Percentiles rank a stretch among this genome's conserved stretches.
Evolutionary conservation across 2,797 vertebrate genomes (phyloP).

Genomic region (Vireo griseus): DNA sequence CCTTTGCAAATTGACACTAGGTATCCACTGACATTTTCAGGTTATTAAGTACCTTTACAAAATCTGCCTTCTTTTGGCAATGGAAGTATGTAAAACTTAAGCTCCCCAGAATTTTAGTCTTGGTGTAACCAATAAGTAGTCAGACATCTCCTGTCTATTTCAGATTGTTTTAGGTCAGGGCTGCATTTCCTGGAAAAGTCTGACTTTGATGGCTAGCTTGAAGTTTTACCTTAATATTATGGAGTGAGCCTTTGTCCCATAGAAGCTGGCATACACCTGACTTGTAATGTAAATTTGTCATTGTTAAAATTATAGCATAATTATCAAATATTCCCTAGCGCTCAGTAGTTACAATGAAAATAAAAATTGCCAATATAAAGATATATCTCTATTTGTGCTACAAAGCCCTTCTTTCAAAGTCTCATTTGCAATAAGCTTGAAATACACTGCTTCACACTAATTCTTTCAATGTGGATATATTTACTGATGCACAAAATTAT

Average conservation of each 20-base stretch:
- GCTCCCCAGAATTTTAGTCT: background rate
- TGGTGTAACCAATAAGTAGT: background rate
- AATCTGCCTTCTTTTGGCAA: background rate
- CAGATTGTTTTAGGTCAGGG: background rate
- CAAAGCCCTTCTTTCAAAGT: background rate
- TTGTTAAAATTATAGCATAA: background rate
- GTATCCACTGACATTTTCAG: background rate
- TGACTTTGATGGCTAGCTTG: background rate
- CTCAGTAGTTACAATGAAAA: background rate
- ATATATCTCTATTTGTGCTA: background rate
- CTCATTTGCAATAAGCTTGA: background rate
- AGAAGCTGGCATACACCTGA: background rate
- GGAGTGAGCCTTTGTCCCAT: background rate
- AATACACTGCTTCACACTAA: background rate
- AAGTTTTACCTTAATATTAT: background rate
- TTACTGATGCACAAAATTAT: background rate
- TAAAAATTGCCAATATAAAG: background rate
- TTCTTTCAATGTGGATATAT: background rate
- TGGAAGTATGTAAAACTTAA: background rate
- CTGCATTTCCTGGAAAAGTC: background rate
- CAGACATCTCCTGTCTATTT: background rate
- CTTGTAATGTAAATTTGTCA: background rate
- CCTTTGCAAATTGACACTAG: background rate
- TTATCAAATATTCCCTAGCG: background rate
- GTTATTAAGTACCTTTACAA: background rate